Conservation (phyloP, 2,113 vertebrate genomes). For the Otolemur garnettii region DNA sequence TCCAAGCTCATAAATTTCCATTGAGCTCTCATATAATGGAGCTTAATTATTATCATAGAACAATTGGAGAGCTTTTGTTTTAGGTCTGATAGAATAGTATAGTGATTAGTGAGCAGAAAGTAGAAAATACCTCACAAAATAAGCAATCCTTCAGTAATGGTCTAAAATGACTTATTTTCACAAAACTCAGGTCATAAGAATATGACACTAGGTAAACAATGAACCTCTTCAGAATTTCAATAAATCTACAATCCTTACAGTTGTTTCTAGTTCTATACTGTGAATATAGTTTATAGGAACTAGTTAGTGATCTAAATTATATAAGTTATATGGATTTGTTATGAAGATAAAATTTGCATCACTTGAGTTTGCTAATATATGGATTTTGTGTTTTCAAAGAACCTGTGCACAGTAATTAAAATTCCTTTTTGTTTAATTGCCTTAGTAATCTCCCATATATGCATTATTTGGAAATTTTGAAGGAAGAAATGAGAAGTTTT, state of each 20-base stretch:
- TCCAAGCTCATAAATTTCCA: conserved; percentile 64
- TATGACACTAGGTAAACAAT: neutral
- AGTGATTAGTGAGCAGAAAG: neutral
- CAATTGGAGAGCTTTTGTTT: conserved; percentile 52
- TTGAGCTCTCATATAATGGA: conserved; percentile 55
- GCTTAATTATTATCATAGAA: conserved; percentile 4
- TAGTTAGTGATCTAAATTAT: neutral
- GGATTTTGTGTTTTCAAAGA: neutral
- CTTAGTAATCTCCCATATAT: neutral
- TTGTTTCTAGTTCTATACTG: neutral
- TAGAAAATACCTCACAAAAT: conserved; percentile 69
- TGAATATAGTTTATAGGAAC: neutral
- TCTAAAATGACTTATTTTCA: conserved; percentile 42
- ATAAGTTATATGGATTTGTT: neutral
- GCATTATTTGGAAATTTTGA: neutral
- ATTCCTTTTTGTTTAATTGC: neutral
- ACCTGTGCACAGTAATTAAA: neutral
- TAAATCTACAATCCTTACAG: neutral
- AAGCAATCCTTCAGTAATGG: neutral
- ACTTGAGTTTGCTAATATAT: neutral
- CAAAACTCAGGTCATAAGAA: neutral
- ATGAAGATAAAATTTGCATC: neutral
- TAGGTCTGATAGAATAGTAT: conserved; percentile 54
- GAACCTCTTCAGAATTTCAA: neutral
- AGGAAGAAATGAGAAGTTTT: neutral